These are phyloP conservation scores for Drosophila kanapiae DNA, from an alignment of 1,140 invertebrate species.

Conservation along the genomic window DNA sequence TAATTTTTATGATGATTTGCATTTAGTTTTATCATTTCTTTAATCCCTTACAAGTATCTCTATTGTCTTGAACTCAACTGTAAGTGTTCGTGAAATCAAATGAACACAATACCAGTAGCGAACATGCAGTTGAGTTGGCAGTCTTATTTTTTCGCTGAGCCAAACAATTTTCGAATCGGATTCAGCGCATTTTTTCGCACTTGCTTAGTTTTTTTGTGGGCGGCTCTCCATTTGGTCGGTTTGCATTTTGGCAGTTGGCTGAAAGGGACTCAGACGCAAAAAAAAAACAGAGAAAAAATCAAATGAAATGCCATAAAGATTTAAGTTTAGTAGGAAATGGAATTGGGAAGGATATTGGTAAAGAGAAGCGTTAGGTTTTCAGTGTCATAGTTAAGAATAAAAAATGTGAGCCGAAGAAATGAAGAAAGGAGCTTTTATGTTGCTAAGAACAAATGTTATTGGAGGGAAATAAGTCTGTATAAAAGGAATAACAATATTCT, in stretches of 20 bases:
- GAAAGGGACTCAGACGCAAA: constrained; percentile 12
- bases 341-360: not conserved
- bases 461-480: too few relatives aligned
- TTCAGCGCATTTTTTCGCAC: constrained; percentile 53
- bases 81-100: constrained; percentile 33
- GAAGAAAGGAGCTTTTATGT: not conserved
- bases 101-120: constrained; percentile 27
- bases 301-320: not conserved
- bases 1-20: too few relatives aligned
- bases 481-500: too few relatives aligned
- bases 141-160: constrained; percentile 44
- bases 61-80: not conserved
- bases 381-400: too few relatives aligned
- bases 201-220: constrained; percentile 34
- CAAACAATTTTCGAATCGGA: constrained; percentile 51
- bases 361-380: not conserved
- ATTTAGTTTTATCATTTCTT: too few relatives aligned
- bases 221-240: constrained; percentile 6
- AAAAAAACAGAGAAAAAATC: not conserved
- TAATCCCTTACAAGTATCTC: not conserved
- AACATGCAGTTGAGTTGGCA: constrained; percentile 37
- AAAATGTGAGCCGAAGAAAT: too few relatives aligned
- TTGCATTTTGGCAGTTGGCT: constrained; percentile 35
- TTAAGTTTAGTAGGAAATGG: not conserved
- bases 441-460: too few relatives aligned